Base-by-base conservation (phyloP, 2,113 vertebrate genomes). In the Hypomesus transpacificus region DNA sequence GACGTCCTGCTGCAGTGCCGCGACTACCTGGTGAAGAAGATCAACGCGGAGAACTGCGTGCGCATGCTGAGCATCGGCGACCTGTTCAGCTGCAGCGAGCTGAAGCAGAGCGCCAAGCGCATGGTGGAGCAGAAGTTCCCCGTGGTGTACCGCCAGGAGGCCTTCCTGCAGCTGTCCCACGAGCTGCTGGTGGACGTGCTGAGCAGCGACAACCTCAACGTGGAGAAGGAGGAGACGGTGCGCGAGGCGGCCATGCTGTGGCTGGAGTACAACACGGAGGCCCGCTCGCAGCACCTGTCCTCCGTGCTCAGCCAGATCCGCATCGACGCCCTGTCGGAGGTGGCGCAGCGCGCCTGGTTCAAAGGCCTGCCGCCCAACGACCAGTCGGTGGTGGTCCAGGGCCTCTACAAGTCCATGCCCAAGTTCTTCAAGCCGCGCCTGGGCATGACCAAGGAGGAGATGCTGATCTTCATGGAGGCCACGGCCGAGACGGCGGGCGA, bases 111-210 rank as follows among this genome's bases (percentile, higher is more conserved):
- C 56, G 95, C 97, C 76, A 98, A 98, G 82, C 94, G 97, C 71
- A 98, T 99, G 96, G 96, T 99, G 79, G 98, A 99, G 85, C 96
- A 98, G 91, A 98, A 98, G 87, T 99, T 99, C 88, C 94, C 96
- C 0, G 91, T 93, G 51, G 96, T 99, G 54, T 98, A 95, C 88
- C 93, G 92, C 58, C 96, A 96, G 87, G 96, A 98, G 65, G 94
- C 97, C 62, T 99, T 99, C 90, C 93, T 99, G 79, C 97, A 99
- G 82, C 92, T 99, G 59, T 96, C 96, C 8, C 97, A 98, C 26
- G 96, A 98, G 71, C 92, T 99, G n/a, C 87, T 99, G 80, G 85
- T 98, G 68, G 98, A 99, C 86, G 89, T 99, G 77, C 92, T 99
- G 84, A 96, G 98, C 90, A 98, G 96, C 70, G 98, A 99, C 93